A percentile compares a stretch with the other conserved stretches of the same genome.
Conservation (phyloP, 2,888 invertebrate genomes). For the Campoletis raptor region DNA sequence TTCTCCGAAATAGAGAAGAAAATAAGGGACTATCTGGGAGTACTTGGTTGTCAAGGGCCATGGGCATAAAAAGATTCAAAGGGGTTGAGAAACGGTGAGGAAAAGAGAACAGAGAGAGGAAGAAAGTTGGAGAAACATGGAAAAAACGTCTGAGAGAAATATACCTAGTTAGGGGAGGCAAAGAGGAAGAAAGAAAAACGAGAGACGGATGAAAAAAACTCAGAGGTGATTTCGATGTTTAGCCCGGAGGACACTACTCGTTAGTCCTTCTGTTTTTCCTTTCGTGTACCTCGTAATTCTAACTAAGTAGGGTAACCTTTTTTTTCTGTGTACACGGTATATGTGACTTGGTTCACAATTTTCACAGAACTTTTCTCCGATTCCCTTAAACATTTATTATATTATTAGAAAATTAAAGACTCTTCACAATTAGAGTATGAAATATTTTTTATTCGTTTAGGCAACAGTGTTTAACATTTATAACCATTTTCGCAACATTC, state of each 20-base stretch:
- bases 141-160: not conserved
- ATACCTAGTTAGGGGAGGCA: not conserved
- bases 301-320: not conserved
- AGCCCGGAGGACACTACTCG: constrained; percentile 72
- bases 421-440: not conserved
- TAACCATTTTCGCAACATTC: not conserved
- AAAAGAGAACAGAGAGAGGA: not conserved
- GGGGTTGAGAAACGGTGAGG: not conserved
- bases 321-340: not conserved
- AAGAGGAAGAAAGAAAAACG: not conserved
- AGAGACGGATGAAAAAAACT: constrained; percentile 31
- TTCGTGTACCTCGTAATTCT: not conserved
- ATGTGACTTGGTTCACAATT: not conserved
- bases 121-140: not conserved
- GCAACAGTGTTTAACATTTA: not conserved
- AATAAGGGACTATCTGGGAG: constrained; percentile 21
- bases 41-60: constrained; percentile 45
- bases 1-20: not conserved
- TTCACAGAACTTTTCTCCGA: not conserved
- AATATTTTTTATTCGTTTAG: not conserved
- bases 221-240: constrained; percentile 57
- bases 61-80: constrained; percentile 10
- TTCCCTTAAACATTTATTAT: not conserved
- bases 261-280: constrained; percentile 72
- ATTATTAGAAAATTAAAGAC: not conserved